These are phyloP conservation scores for Aurelia aurita DNA, from an alignment of 30 jellyfish, hydroid and myxozoan genomes.

Conservation along the genomic window DNA sequence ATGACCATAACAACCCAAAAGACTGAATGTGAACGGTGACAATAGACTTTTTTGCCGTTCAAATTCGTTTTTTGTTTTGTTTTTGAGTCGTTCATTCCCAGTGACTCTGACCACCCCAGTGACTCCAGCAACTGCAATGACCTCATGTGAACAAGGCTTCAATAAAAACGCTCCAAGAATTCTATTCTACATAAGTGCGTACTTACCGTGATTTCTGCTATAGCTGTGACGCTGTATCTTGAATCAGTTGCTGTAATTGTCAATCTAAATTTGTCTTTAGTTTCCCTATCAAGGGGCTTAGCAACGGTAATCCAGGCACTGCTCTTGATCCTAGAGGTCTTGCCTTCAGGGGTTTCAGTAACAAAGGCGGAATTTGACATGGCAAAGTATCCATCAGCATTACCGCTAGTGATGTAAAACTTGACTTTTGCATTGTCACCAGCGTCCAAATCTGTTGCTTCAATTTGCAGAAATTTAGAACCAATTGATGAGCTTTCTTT, in stretches of 20 bases:
- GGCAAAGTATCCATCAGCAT: slow-evolving; percentile 89
- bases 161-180: too few species aligned
- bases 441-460: slow-evolving; percentile 91
- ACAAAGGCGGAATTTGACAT: slow-evolving; percentile 81
- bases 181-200: not conserved
- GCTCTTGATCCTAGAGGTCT: slow-evolving; percentile 20
- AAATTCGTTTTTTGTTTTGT: too few species aligned
- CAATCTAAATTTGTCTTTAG: slow-evolving; percentile 66
- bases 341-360: not conserved
- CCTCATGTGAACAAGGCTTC: too few species aligned
- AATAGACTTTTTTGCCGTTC: too few species aligned
- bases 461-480: slow-evolving; percentile 49
- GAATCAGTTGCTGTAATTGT: slow-evolving; percentile 90
- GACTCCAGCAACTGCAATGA: too few species aligned
- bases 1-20: too few species aligned
- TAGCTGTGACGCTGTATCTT: slow-evolving; percentile 60
- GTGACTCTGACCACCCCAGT: too few species aligned
- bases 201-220: slow-evolving; percentile 85
- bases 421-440: slow-evolving; percentile 92
- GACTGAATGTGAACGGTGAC: too few species aligned
- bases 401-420: slow-evolving; percentile 87
- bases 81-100: too few species aligned
- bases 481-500: slow-evolving; percentile 71
- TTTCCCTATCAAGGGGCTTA: slow-evolving; percentile 91
- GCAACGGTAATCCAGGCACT: slow-evolving; percentile 84